Evolutionary conservation across 1,140 invertebrate species (phyloP).

Genomic region (Chironomus striatipennis): DNA sequence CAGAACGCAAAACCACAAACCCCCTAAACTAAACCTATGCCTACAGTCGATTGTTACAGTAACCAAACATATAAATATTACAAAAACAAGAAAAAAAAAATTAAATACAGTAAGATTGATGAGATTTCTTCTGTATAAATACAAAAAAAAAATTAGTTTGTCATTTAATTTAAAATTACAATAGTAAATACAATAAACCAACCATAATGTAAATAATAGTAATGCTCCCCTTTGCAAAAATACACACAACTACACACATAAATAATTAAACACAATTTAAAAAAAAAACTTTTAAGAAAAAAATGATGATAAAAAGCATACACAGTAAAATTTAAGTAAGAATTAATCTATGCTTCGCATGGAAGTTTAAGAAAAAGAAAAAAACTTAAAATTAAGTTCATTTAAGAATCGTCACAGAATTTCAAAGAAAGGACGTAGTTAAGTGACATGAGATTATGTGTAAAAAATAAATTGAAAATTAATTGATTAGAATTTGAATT

Average conservation of each 20-base stretch:
- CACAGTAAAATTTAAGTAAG: not conserved
- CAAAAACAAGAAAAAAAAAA: constrained; percentile 1
- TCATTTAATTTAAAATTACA: not conserved
- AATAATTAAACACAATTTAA: constrained; percentile 16
- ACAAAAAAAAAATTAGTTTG: constrained; percentile 6
- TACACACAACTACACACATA: not conserved
- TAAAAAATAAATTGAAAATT: not conserved
- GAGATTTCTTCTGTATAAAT: not conserved
- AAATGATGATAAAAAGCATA: not conserved
- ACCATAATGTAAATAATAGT: constrained; percentile 24
- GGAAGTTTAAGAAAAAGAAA: not conserved
- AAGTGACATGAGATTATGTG: constrained; percentile 22
- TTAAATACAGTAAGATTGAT: not conserved
- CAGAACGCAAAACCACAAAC: constrained; percentile 19
- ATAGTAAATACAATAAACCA: constrained; percentile 22
- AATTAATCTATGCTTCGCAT: not conserved
- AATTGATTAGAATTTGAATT: not conserved
- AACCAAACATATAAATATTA: not conserved
- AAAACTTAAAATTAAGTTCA: not conserved
- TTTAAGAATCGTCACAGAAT: constrained; percentile 9
- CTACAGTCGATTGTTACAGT: constrained; percentile 10
- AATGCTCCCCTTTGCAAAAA: constrained; percentile 12
- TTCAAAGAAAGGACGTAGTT: not conserved
- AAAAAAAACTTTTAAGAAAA: constrained; percentile 2
- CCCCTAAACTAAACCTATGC: constrained; percentile 7